A percentile compares a stretch with the other conserved stretches of the same genome.
Conservation (phyloP, 2,797 vertebrate genomes). For the Macropodus opercularis region DNA sequence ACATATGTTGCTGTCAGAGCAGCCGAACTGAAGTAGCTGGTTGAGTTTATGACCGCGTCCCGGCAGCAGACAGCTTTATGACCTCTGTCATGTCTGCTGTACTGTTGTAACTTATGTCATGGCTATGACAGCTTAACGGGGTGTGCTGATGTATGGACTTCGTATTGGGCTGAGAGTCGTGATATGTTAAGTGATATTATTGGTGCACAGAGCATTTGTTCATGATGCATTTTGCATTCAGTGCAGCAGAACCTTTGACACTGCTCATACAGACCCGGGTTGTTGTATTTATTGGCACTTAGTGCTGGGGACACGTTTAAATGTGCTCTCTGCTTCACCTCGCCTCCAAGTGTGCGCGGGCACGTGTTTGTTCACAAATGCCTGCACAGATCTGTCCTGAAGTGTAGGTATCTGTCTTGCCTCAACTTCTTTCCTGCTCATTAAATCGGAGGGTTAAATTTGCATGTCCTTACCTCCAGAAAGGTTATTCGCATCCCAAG, state of each 20-base stretch:
- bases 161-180: constrained; percentile 42
- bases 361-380: constrained; percentile 1
- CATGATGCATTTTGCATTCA: constrained; percentile 44
- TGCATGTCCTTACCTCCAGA: constrained; percentile 64
- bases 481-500: constrained; percentile 30
- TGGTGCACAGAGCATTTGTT: constrained; percentile 15
- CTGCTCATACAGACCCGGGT: constrained; percentile 30
- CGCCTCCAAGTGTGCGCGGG: not conserved
- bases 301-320: constrained; percentile 49
- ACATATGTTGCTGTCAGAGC: constrained; percentile 56
- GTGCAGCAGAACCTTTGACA: constrained; percentile 30
- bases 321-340: constrained; percentile 18
- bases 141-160: constrained; percentile 56
- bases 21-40: constrained; percentile 49
- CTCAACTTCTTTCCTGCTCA: constrained; percentile 45
- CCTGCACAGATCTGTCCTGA: not conserved
- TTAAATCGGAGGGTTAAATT: constrained; percentile 61
- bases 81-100: constrained; percentile 65
- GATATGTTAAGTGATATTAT: constrained; percentile 62
- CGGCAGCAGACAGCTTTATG: constrained; percentile 65
- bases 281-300: constrained; percentile 48
- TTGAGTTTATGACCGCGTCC: constrained; percentile 59
- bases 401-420: constrained; percentile 40
- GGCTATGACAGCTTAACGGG: constrained; percentile 56
- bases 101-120: constrained; percentile 58